A percentile compares a stretch with the other conserved stretches of the same genome.
Evolutionary conservation across 2,113 vertebrate genomes (phyloP).

Genomic region (Lophotis ruficrista): DNA sequence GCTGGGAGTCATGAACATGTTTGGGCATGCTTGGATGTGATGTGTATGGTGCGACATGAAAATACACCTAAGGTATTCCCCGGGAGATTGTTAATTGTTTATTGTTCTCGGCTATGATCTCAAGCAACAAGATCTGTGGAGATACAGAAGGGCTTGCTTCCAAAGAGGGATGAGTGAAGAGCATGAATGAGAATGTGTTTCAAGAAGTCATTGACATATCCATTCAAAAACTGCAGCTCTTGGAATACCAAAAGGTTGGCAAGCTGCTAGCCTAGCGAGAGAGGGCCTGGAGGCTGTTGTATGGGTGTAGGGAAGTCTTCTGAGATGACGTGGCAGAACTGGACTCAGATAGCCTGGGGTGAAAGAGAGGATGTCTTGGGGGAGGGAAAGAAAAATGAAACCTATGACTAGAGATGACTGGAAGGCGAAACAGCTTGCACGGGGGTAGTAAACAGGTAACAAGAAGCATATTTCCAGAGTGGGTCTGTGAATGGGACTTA

Average conservation of each 20-base stretch:
- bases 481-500: not conserved
- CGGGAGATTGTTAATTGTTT: not conserved
- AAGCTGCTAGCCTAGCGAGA: not conserved
- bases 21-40: not conserved
- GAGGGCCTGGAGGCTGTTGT: not conserved
- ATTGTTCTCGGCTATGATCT: not conserved
- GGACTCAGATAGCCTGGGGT: not conserved
- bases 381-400: not conserved
- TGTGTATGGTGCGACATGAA: not conserved
- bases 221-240: not conserved
- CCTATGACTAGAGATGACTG: not conserved
- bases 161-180: not conserved
- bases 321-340: not conserved
- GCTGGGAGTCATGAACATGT: not conserved
- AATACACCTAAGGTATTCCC: conserved; percentile 6
- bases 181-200: not conserved
- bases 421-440: not conserved
- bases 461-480: not conserved
- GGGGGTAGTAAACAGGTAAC: not conserved
- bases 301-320: not conserved
- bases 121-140: not conserved
- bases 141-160: not conserved
- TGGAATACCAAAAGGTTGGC: not conserved
- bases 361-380: not conserved
- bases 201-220: not conserved